These are phyloP conservation scores for Brachyistius frenatus DNA, from an alignment of 2,113 vertebrate species.

Conservation along the genomic window DNA sequence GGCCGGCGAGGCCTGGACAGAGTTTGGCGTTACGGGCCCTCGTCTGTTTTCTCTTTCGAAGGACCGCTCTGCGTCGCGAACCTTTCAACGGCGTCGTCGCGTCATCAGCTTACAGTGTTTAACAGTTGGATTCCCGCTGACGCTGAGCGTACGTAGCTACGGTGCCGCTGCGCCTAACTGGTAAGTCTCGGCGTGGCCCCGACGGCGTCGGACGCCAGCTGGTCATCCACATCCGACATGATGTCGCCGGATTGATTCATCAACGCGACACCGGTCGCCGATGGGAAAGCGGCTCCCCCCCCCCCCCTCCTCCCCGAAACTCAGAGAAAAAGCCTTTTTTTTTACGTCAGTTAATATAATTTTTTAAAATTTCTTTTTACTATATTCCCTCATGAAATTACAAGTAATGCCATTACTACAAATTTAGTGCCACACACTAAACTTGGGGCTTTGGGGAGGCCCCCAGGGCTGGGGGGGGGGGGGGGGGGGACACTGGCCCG, in stretches of 20 bases:
- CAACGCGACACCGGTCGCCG: constrained; percentile 11
- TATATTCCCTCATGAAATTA: neutral
- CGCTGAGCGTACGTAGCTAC: constrained; percentile 21
- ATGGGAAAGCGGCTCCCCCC: neutral
- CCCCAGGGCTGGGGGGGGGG: neutral
- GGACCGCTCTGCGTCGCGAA: neutral
- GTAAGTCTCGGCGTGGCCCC: constrained; percentile 3
- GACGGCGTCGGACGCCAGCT: neutral
- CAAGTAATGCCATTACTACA: neutral
- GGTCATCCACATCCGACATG: constrained; percentile 22
- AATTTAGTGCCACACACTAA: neutral
- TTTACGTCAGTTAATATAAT: neutral
- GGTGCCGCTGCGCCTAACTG: constrained; percentile 9
- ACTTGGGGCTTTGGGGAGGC: neutral
- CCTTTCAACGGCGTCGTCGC: constrained; percentile 3
- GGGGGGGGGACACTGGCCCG: neutral
- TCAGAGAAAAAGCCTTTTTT: neutral
- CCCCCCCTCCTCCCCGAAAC: too few species aligned
- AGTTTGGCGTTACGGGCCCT: neutral
- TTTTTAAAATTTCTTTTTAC: neutral
- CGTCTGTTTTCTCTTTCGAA: constrained; percentile 1
- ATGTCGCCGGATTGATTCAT: constrained; percentile 29
- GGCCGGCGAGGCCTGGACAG: neutral
- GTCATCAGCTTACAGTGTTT: constrained; percentile 35
- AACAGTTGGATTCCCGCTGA: constrained; percentile 20